Base-by-base conservation (phyloP, 2,888 invertebrate genomes). In the Phania funesta region DNA sequence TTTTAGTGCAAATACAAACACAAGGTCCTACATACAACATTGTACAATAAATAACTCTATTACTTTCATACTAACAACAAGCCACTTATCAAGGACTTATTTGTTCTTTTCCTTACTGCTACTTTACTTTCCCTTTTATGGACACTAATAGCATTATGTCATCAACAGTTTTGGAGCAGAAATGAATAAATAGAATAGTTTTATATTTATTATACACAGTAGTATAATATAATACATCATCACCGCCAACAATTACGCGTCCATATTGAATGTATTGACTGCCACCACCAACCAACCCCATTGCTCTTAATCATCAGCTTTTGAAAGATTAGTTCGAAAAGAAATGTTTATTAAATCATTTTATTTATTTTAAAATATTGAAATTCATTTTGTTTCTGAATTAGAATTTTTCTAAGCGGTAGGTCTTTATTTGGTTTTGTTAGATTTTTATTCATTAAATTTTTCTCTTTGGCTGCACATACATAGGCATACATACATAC, bases 11-110 rank as follows among this genome's bases (percentile, higher is more conserved):
- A 46, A 46, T 46, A 35, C 20, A 60, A 18, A 16, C 20, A 26
- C 41, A 73, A 41, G 38, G 29, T 22, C 18, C 38, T 29, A 22
- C n/a, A 48, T 20, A 18, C 54, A 24, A 9, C 24, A 18, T n/a
- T 77, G 62, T 64, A 46, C 46, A 60, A 46, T n/a, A n/a, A n/a
- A n/a, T 56, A 68, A 78, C 65, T 52, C 64, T 50, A 48, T 52
- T 58, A 38, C 18, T 60, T 52, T 52, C n/a, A n/a, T 54, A 18
- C n/a, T 13, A 56, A 38, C 52, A 41, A 26, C 48, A 58, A 65
- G 24, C 18, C 68, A 77, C 13, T 68, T 67, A 9, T 22, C 54
- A 80, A 54, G 48, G 56, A 67, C 68, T 70, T n/a, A n/a, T 56
- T 71, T 9, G 48, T 65, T 64, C 29, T 46, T 32, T 13, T 2